Conservation (phyloP, 2,797 vertebrate genomes). For the Arnoldichthys spilopterus region DNA sequence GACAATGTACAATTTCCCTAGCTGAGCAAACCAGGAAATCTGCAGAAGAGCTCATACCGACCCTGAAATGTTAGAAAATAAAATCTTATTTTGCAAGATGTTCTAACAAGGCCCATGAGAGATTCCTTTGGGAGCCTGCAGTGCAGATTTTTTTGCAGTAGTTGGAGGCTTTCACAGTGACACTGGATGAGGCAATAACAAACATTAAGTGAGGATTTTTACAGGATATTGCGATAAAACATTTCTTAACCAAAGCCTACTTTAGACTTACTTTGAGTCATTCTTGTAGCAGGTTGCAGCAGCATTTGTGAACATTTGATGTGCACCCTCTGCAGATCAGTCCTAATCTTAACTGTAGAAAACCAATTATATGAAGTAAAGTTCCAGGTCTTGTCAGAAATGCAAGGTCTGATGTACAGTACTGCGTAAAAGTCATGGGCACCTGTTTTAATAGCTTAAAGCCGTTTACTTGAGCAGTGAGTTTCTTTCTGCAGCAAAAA, state of each 20-base stretch:
- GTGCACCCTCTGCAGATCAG: neutral
- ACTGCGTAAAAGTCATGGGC: too few relatives aligned
- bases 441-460: too few relatives aligned
- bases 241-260: neutral
- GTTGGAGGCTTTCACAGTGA: neutral
- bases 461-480: too few relatives aligned
- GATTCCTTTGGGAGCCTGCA: neutral
- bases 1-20: neutral
- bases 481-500: too few relatives aligned
- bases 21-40: neutral
- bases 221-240: constrained; percentile 3
- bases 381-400: too few relatives aligned
- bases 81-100: neutral
- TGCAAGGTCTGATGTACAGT: too few relatives aligned
- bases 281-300: neutral
- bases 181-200: neutral
- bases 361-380: neutral
- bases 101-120: neutral
- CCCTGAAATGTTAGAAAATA: neutral
- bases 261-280: neutral
- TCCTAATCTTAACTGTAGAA: neutral
- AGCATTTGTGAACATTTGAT: neutral
- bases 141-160: neutral
- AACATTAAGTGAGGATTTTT: constrained; percentile 7
- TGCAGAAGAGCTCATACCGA: neutral